Evolutionary conservation across 2,113 vertebrate genomes (phyloP).

Genomic region (Sardina pilchardus): DNA sequence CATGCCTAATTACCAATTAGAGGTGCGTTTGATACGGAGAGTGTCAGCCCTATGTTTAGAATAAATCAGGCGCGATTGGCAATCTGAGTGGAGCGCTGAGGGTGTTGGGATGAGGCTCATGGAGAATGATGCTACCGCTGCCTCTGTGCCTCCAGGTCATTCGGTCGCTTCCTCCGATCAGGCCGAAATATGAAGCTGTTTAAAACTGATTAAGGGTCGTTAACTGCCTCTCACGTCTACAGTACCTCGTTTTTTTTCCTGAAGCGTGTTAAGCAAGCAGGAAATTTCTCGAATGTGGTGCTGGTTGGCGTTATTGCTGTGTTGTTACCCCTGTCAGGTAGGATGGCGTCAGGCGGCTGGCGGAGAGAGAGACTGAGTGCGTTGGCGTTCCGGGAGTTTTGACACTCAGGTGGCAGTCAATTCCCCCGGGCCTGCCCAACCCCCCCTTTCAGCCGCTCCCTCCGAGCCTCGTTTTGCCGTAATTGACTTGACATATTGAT

Average conservation of each 20-base stretch:
- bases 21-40: conserved; percentile 64
- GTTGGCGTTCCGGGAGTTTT: not conserved
- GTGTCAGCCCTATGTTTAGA: conserved; percentile 68
- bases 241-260: not conserved
- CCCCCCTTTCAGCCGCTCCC: conserved; percentile 37
- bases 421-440: not conserved
- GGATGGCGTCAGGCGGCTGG: not conserved
- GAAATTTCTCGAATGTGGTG: not conserved
- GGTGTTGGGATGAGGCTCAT: not conserved
- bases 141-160: not conserved
- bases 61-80: conserved; percentile 59
- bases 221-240: not conserved
- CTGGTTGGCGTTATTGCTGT: not conserved
- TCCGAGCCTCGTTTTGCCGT: conserved; percentile 62
- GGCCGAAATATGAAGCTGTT: not conserved
- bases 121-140: not conserved
- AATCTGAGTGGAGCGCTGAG: conserved; percentile 46
- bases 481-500: conserved; percentile 81
- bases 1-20: conserved; percentile 75
- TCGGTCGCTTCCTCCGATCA: not conserved
- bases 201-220: conserved; percentile 4
- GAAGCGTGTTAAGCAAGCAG: not conserved
- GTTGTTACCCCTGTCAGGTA: not conserved
- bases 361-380: not conserved
- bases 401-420: not conserved